These are phyloP conservation scores for Adelosebastes latens DNA, from an alignment of 2,797 vertebrate genomes.

Conservation along the genomic window DNA sequence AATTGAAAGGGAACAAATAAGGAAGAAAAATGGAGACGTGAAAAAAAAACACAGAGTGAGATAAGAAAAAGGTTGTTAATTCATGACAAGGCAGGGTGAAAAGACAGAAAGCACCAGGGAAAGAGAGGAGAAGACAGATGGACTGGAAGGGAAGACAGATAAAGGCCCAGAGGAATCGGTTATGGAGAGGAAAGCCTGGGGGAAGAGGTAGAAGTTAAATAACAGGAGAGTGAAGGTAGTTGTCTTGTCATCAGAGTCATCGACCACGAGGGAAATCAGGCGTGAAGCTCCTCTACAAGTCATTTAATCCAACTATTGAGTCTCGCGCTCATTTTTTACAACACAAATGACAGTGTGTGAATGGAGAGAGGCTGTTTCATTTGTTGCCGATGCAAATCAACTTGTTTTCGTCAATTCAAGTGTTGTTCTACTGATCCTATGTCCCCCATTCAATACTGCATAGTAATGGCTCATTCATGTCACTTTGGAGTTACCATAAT, in stretches of 20 bases:
- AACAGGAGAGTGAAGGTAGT: constrained; percentile 37
- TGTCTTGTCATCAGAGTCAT: constrained; percentile 57
- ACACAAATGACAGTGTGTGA: constrained; percentile 20
- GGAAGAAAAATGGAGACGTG: constrained; percentile 34
- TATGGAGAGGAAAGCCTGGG: constrained; percentile 30
- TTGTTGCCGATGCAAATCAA: neutral
- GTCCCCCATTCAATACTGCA: neutral
- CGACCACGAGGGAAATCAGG: constrained; percentile 63
- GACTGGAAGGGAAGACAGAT: constrained; percentile 43
- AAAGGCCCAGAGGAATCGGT: constrained; percentile 31
- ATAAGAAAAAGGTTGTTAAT: constrained; percentile 61
- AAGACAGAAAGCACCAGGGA: constrained; percentile 4
- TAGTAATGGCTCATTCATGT: too few species aligned
- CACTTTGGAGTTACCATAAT: too few species aligned
- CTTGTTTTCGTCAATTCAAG: constrained; percentile 13
- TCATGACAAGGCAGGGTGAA: constrained; percentile 26
- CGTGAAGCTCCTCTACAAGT: constrained; percentile 35
- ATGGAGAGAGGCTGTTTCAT: neutral
- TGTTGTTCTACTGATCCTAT: constrained; percentile 1
- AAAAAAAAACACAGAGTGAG: constrained; percentile 3
- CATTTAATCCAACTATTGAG: constrained; percentile 44
- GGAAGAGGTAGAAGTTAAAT: constrained; percentile 56
- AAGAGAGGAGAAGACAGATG: constrained; percentile 36
- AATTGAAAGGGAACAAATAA: constrained; percentile 45
- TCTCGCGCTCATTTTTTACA: constrained; percentile 32